Percentiles rank a stretch among this genome's conserved stretches.
These are phyloP conservation scores for Fulica atra DNA, from an alignment of 2,113 vertebrate species.

Conservation along the genomic window DNA sequence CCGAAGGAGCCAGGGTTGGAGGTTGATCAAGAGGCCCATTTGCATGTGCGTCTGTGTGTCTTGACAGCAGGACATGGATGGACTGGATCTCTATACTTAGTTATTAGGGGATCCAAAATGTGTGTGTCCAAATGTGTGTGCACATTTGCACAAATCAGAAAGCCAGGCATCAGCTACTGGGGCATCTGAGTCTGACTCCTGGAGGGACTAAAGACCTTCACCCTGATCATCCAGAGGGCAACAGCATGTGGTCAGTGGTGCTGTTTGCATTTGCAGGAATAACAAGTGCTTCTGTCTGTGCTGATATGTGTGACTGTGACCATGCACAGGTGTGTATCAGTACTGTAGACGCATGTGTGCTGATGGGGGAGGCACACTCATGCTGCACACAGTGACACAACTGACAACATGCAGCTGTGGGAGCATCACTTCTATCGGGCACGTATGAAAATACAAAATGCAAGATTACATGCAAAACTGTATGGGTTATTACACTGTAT, in stretches of 20 bases:
- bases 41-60: accelerated
- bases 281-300: neutral
- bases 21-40: neutral
- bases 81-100: neutral
- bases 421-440: neutral
- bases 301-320: neutral
- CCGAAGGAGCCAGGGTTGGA: neutral
- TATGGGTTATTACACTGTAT: neutral
- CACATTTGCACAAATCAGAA: neutral
- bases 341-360: too few relatives aligned
- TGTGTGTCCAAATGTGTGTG: too few relatives aligned
- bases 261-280: neutral
- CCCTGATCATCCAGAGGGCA: neutral
- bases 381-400: neutral
- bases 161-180: neutral
- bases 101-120: neutral
- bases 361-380: accelerated
- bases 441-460: neutral
- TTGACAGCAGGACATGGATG: accelerated
- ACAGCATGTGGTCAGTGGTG: neutral
- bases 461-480: neutral
- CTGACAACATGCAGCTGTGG: accelerated
- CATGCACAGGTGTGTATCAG: neutral
- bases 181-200: neutral
- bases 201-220: neutral